These are phyloP conservation scores for Talpa occidentalis DNA, from an alignment of 2,113 vertebrate species.

Conservation along the genomic window DNA sequence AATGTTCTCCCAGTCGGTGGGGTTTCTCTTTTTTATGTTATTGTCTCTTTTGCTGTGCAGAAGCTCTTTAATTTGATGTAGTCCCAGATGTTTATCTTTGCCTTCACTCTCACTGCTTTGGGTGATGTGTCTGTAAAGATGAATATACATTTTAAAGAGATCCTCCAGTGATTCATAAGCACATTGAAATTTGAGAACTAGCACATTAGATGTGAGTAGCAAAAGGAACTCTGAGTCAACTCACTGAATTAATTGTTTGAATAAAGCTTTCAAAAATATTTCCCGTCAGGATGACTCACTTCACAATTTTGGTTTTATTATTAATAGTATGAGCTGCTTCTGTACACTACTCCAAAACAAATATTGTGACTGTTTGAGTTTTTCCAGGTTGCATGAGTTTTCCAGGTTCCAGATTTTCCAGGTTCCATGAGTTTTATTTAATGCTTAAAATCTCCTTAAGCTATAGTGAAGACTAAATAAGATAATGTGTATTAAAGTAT, in stretches of 20 bases:
- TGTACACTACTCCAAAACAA: background rate
- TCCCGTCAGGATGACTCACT: background rate
- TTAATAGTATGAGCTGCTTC: background rate
- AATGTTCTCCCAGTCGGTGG: too few species aligned
- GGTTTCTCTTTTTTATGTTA: too few species aligned
- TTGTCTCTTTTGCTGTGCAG: too few species aligned
- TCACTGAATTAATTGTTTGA: constrained; percentile 30
- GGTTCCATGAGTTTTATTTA: background rate
- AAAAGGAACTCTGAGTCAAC: constrained; percentile 7
- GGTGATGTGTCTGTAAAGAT: too few species aligned
- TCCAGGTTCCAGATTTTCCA: too few species aligned
- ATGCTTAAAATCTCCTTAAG: background rate
- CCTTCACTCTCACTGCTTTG: too few species aligned
- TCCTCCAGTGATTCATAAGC: background rate
- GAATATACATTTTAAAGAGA: constrained; percentile 26
- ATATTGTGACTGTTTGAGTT: background rate
- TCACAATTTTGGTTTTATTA: constrained; percentile 5
- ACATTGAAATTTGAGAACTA: constrained; percentile 29
- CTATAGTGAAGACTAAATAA: constrained; percentile 42
- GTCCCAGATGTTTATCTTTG: too few species aligned
- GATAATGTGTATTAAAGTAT: background rate
- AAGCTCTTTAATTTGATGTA: too few species aligned
- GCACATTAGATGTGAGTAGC: background rate
- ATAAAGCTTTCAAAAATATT: constrained; percentile 31
- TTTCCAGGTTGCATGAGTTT: background rate